A percentile compares a stretch with the other conserved stretches of the same genome.
Conservation (phyloP, 2,888 invertebrate genomes). For the Rotaria macrura region DNA sequence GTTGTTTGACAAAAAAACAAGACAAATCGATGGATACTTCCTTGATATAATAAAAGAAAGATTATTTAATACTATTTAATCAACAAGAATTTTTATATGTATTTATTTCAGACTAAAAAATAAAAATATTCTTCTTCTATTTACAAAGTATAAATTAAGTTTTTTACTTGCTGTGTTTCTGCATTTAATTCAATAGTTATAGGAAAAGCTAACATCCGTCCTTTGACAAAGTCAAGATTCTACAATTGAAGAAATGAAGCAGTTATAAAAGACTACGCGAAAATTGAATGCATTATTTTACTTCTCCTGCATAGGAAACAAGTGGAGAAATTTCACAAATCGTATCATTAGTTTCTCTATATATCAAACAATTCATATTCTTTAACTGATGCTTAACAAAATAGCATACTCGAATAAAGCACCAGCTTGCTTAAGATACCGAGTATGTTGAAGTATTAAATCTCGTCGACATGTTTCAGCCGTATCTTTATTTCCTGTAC, state of each 20-base stretch:
- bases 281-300: background rate
- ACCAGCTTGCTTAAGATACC: conserved; percentile 26
- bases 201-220: background rate
- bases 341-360: conserved; percentile 45
- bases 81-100: background rate
- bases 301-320: conserved; percentile 76
- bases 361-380: background rate
- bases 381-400: background rate
- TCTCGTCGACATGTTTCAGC: conserved; percentile 73
- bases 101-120: background rate
- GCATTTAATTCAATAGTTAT: background rate
- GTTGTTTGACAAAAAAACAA: background rate
- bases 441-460: conserved; percentile 63
- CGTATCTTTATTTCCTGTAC: conserved; percentile 64
- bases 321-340: conserved; percentile 81
- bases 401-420: background rate
- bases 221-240: background rate
- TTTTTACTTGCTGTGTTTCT: background rate
- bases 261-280: too few species aligned
- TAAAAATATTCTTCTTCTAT: background rate
- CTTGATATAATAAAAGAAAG: too few species aligned
- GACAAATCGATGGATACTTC: too few species aligned
- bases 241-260: background rate
- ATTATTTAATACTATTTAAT: too few species aligned
- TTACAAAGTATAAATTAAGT: background rate